Percentiles rank a stretch among this genome's conserved stretches.
Evolutionary conservation across 2,888 invertebrate genomes (phyloP).

Genomic region (Drosophila meridionalis): DNA sequence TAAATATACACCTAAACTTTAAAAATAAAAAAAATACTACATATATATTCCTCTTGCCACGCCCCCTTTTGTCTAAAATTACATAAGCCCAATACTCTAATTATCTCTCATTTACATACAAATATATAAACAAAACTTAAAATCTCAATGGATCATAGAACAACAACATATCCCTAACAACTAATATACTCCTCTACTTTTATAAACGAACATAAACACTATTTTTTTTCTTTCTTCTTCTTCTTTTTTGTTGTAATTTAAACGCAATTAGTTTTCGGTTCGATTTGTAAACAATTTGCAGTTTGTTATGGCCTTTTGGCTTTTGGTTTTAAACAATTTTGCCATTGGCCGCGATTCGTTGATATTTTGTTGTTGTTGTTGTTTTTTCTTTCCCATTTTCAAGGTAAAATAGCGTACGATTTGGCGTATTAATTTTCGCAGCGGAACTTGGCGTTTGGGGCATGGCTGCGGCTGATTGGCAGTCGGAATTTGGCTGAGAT

Average conservation of each 20-base stretch:
- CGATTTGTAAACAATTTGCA: constrained; percentile 65
- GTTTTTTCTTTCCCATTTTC: constrained; percentile 27
- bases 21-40: background rate
- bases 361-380: constrained; percentile 32
- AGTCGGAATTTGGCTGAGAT: constrained; percentile 20
- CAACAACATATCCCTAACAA: background rate
- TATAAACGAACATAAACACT: background rate
- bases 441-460: background rate
- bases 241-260: constrained; percentile 57
- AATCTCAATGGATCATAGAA: background rate
- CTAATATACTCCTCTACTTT: constrained; percentile 1
- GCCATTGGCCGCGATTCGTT: constrained; percentile 39
- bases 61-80: background rate
- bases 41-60: background rate
- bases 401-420: constrained; percentile 59
- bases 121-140: background rate
- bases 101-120: background rate
- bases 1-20: background rate
- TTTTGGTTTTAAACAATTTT: constrained; percentile 41
- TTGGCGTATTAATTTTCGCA: constrained; percentile 51
- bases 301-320: constrained; percentile 33
- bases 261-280: constrained; percentile 68
- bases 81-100: background rate
- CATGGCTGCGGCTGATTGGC: constrained; percentile 28
- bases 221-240: no score